Conservation (phyloP, 2,113 vertebrate species). For the Labrus mixtus region DNA sequence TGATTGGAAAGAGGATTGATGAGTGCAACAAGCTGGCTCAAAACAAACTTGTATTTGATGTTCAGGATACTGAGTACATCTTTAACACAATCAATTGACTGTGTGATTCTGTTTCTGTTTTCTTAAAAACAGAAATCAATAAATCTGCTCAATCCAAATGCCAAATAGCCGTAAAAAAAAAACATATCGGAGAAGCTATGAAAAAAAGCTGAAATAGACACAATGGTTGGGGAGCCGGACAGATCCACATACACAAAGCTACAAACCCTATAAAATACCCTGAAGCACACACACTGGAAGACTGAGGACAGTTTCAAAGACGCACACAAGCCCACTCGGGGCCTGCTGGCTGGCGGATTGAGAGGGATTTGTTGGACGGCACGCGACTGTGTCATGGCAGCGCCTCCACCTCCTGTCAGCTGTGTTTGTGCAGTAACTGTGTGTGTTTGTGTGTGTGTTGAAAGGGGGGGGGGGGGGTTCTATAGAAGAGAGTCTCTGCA, state of each 20-base stretch:
- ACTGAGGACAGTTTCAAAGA: slow-evolving; percentile 44
- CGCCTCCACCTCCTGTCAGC: slow-evolving; percentile 78
- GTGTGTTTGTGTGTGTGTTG: slow-evolving; percentile 6
- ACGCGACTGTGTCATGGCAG: slow-evolving; percentile 77
- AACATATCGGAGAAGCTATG: not conserved
- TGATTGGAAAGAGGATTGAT: slow-evolving; percentile 64
- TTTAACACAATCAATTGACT: slow-evolving; percentile 27
- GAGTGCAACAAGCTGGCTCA: slow-evolving; percentile 35
- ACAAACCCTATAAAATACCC: slow-evolving; percentile 21
- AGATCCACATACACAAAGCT: not conserved
- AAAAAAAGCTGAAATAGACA: slow-evolving; percentile 18
- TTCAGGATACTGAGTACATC: slow-evolving; percentile 33
- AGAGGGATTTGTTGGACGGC: slow-evolving; percentile 79
- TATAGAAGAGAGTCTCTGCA: slow-evolving; percentile 43
- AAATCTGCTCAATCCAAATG: not conserved
- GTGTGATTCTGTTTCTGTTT: slow-evolving; percentile 19
- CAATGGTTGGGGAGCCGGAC: not conserved
- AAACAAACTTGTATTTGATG: slow-evolving; percentile 64
- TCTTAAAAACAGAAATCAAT: slow-evolving; percentile 37
- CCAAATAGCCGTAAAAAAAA: not conserved
- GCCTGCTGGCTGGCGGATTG: slow-evolving; percentile 63
- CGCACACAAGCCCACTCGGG: slow-evolving; percentile 51
- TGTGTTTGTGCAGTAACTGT: slow-evolving; percentile 81
- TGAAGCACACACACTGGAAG: slow-evolving; percentile 25
- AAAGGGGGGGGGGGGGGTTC: slow-evolving; percentile 5